A percentile compares a stretch with the other conserved stretches of the same genome.
These are phyloP conservation scores for Julus scandinavius DNA, from an alignment of 2,888 invertebrate genomes.

Conservation along the genomic window DNA sequence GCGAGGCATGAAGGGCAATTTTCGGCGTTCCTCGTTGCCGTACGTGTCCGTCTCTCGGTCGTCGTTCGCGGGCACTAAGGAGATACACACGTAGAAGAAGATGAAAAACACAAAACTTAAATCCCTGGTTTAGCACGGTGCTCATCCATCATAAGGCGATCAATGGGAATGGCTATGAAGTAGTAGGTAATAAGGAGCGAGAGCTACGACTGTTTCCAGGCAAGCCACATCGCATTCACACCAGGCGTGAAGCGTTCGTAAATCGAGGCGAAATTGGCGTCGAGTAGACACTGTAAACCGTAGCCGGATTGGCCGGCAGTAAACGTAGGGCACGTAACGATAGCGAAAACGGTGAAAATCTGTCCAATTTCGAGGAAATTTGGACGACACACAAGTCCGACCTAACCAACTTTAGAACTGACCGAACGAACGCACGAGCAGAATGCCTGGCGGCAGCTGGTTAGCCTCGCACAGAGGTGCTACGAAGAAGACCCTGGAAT, in stretches of 20 bases:
- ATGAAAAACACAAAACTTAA: background rate
- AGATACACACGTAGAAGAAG: background rate
- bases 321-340: no score
- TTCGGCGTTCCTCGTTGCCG: background rate
- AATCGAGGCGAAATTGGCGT: background rate
- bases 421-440: conserved; percentile 11
- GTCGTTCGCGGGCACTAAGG: background rate
- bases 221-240: background rate
- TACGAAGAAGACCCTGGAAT: background rate
- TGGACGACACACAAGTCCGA: background rate
- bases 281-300: background rate
- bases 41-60: background rate
- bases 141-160: background rate
- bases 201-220: background rate
- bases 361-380: background rate
- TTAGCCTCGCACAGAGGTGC: background rate
- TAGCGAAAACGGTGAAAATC: background rate
- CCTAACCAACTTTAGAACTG: conserved; percentile 33
- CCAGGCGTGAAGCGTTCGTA: background rate
- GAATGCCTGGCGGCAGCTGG: conserved; percentile 52
- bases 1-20: conserved; percentile 33
- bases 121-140: background rate
- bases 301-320: background rate
- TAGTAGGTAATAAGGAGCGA: background rate
- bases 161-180: background rate